Base-by-base conservation (phyloP, 1,140 invertebrate genomes). In the Penaeus chinensis region DNA sequence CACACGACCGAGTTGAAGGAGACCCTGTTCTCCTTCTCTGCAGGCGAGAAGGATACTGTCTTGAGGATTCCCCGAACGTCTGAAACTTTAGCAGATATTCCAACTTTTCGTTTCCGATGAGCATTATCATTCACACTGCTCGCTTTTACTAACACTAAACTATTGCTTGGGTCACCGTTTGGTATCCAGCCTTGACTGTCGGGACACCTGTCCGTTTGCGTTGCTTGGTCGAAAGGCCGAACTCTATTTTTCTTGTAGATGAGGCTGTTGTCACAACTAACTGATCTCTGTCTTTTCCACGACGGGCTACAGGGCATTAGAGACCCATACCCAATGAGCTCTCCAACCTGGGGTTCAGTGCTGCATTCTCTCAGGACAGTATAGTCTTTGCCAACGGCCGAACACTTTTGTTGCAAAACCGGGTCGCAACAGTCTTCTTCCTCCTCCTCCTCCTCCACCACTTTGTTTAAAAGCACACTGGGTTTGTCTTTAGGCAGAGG, bases 321-420 rank as follows among this genome's bases (percentile, higher is more conserved):
- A n/a, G 86, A 87, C n/a, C 85, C 86, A 77, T 87, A 87, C 19
- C 86, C 86, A 63, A 83, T 77, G 27, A 83, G 78, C 24, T 47
- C 77, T 16, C 65, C 83, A 13, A 78, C 16, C 42, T 78, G 74
- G 24, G 61, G 60, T 5, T 24, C 81, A 54, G 81, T 54, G 22
- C 42, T 22, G 32, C 19, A 66, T 42, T 54, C 24, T 19, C 37
- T 20, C 22, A n/a, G 11, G 60, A 24, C 42, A 22, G 42, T 54
- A 54, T 22, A 71, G 20, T 66, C 66, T 24, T 32, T 71, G 18
- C 60, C 27, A 83, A 24, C 47, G n/a, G 47, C 81, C 27, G 65
- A 42, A 54, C 65, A 65, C 22, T 27, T 47, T 16, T 54, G 27
- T 8, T 54, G 54, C 54, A 54, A 16, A 54, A 54, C 54, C 5